A percentile compares a stretch with the other conserved stretches of the same genome.
Evolutionary conservation across 2,888 invertebrate species (phyloP).

Genomic region (Standfussiana lucernea): DNA sequence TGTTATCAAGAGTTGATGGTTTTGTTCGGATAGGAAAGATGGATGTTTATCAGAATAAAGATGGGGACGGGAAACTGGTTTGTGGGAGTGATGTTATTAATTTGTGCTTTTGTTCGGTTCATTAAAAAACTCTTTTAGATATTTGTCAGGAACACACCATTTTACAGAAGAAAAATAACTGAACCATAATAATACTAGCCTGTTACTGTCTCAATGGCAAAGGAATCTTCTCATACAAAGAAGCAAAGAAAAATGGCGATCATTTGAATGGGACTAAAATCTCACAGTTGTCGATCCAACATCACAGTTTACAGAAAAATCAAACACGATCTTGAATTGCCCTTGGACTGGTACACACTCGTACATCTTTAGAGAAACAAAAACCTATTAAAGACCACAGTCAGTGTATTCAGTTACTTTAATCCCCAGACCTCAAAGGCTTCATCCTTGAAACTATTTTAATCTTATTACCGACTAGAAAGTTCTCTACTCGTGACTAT

Average conservation of each 20-base stretch:
- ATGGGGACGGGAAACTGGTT: constrained; percentile 21
- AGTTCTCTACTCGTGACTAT: constrained; percentile 46
- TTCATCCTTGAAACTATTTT: constrained; percentile 50
- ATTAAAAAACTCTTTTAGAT: not conserved
- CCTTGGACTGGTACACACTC: not conserved
- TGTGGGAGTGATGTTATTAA: not conserved
- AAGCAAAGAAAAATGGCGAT: not conserved
- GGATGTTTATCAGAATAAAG: constrained; percentile 25
- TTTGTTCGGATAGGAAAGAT: constrained; percentile 31
- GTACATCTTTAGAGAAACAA: not conserved
- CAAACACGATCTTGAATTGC: not conserved
- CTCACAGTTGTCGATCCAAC: not conserved
- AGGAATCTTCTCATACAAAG: not conserved
- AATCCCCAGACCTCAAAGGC: constrained; percentile 30
- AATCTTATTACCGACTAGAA: constrained; percentile 50
- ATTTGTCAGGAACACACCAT: not conserved
- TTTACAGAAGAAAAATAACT: not conserved
- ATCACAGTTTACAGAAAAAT: not conserved
- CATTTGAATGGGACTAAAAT: not conserved
- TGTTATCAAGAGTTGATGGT: constrained; percentile 45
- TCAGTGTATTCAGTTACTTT: constrained; percentile 3
- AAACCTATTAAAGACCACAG: not conserved
- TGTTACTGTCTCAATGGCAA: not conserved
- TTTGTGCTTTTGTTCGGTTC: not conserved
- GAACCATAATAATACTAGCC: not conserved